phyloP scores from a whole-genome alignment of 2,113 vertebrate species.

The Aspiorhynchus laticeps region DNA sequence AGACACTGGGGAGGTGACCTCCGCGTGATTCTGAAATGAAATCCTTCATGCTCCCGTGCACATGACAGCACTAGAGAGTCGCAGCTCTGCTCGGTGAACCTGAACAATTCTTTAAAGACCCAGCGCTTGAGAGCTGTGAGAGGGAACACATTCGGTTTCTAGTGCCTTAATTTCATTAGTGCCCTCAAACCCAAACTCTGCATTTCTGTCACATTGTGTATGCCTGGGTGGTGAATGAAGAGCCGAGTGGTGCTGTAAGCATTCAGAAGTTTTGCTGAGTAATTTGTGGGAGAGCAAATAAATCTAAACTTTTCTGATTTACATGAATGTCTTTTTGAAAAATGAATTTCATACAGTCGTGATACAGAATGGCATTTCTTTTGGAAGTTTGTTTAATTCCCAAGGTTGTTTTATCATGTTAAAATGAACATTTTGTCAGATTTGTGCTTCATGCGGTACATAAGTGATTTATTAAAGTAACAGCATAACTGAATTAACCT shows the following conservation, averaged over 20 bases:
- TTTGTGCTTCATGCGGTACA: neutral
- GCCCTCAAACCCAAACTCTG: neutral
- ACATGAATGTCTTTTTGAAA: neutral
- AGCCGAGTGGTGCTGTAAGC: neutral
- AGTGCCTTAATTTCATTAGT: constrained; percentile 29
- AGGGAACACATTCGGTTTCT: constrained; percentile 13
- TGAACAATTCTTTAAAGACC: constrained; percentile 68
- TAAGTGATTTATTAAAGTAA: neutral
- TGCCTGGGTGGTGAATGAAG: constrained; percentile 9
- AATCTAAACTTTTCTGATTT: neutral
- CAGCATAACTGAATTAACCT: neutral
- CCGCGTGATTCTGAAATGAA: constrained; percentile 64
- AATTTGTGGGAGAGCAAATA: neutral
- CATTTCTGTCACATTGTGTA: constrained; percentile 14
- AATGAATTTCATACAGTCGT: neutral
- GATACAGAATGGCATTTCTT: neutral
- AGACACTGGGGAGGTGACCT: constrained; percentile 64
- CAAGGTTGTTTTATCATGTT: neutral
- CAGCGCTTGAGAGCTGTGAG: constrained; percentile 49
- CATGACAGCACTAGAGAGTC: constrained; percentile 65
- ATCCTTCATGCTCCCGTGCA: constrained; percentile 64
- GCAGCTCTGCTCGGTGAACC: constrained; percentile 66
- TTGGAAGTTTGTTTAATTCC: neutral
- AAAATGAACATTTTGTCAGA: neutral
- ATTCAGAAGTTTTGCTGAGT: neutral